Percentiles rank a stretch among this genome's conserved stretches.
These are phyloP conservation scores for Philotrypesis tridentata DNA, from an alignment of 1,140 invertebrate species.

Conservation along the genomic window DNA sequence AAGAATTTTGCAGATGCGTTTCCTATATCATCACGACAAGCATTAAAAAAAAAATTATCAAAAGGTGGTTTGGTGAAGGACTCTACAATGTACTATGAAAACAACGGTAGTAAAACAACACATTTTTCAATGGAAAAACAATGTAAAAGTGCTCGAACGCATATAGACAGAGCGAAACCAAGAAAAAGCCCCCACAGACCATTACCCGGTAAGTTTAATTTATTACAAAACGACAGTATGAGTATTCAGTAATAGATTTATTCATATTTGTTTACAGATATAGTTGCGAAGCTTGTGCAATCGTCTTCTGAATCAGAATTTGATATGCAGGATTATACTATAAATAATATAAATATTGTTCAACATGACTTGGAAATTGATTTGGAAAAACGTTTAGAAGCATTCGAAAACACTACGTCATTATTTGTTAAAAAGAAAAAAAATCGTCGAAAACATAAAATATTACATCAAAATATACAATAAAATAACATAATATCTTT, in stretches of 20 bases:
- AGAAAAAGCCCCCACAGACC: slow-evolving; percentile 72
- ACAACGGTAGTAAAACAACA: slow-evolving; percentile 20
- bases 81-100: slow-evolving; percentile 47
- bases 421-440: not conserved
- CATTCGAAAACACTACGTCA: slow-evolving; percentile 73
- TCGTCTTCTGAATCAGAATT: slow-evolving; percentile 67
- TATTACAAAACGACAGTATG: not conserved
- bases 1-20: slow-evolving; percentile 46
- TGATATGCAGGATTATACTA: slow-evolving; percentile 54
- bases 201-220: slow-evolving; percentile 66
- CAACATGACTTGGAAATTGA: slow-evolving; percentile 68
- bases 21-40: slow-evolving; percentile 67
- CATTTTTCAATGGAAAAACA: slow-evolving; percentile 50
- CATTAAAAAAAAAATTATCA: slow-evolving; percentile 59
- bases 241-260: not conserved
- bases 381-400: slow-evolving; percentile 70
- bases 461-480: no score
- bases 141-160: slow-evolving; percentile 51
- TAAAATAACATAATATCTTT: no score
- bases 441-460: not conserved
- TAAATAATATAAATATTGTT: slow-evolving; percentile 49
- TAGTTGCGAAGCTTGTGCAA: slow-evolving; percentile 60
- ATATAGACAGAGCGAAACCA: slow-evolving; percentile 75
- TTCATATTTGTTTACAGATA: slow-evolving; percentile 56
- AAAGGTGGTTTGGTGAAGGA: slow-evolving; percentile 55